These are phyloP conservation scores for Zhengitettix transpicula DNA, from an alignment of 2,888 invertebrate genomes.

Conservation along the genomic window DNA sequence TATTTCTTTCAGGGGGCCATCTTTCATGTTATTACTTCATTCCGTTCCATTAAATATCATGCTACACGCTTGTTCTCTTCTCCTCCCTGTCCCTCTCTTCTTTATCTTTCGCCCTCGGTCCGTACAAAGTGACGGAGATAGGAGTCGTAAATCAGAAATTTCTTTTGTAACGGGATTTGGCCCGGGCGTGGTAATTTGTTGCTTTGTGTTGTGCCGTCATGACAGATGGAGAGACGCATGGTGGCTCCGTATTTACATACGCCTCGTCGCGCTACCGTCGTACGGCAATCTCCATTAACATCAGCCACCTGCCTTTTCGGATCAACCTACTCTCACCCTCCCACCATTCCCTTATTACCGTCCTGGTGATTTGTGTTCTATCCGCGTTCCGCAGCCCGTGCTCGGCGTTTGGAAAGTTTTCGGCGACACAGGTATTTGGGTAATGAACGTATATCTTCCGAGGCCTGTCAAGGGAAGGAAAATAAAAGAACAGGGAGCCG, in stretches of 20 bases:
- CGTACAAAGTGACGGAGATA: not conserved
- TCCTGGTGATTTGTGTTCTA: too few relatives aligned
- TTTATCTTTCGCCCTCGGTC: not conserved
- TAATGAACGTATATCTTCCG: too few relatives aligned
- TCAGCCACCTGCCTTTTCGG: not conserved
- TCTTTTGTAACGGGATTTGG: conserved; percentile 2
- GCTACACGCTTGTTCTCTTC: not conserved
- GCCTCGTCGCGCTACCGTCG: not conserved
- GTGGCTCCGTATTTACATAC: not conserved
- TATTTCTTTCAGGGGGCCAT: not conserved
- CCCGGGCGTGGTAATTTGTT: not conserved
- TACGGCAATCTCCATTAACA: not conserved
- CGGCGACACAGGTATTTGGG: too few relatives aligned
- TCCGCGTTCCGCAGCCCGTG: too few relatives aligned
- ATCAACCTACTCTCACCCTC: too few relatives aligned
- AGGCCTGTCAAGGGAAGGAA: too few relatives aligned
- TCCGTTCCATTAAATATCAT: conserved; percentile 9
- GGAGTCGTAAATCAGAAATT: conserved; percentile 1
- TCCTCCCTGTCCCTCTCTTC: not conserved
- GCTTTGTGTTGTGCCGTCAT: not conserved
- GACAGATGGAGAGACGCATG: not conserved
- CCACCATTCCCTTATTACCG: too few relatives aligned
- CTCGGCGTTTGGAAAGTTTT: too few relatives aligned
- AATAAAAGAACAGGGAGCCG: too few relatives aligned
- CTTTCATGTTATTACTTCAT: conserved; percentile 10